Conservation (phyloP, 2,797 vertebrate genomes). For the Falco rusticolus region DNA sequence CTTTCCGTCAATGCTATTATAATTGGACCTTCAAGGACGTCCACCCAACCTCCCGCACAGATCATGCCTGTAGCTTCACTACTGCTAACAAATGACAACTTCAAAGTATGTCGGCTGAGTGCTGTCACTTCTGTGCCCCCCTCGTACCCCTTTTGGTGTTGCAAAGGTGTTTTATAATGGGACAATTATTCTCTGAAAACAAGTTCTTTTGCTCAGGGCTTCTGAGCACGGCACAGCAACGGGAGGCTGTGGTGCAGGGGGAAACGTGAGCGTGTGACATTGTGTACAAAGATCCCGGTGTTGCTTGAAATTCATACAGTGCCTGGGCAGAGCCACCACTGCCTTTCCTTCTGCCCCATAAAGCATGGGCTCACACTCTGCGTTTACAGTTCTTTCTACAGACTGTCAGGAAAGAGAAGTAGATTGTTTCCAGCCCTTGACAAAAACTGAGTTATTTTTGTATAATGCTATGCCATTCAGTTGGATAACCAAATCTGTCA, state of each 20-base stretch:
- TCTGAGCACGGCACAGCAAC: background rate
- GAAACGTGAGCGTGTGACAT: rapidly evolving
- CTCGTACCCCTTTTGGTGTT: background rate
- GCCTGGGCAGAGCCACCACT: background rate
- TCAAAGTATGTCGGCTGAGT: background rate
- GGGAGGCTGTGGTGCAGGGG: background rate
- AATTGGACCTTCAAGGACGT: background rate
- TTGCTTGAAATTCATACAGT: background rate
- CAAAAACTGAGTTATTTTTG: background rate
- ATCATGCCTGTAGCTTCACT: background rate
- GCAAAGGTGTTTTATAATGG: background rate
- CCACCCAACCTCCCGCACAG: background rate
- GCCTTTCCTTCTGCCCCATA: background rate
- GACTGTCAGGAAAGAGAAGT: background rate
- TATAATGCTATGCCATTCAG: background rate
- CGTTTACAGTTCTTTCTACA: background rate
- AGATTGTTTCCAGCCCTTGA: background rate
- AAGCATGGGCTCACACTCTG: background rate
- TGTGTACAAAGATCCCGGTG: background rate
- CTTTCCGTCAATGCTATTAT: background rate
- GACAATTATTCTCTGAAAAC: background rate
- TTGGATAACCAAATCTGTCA: background rate
- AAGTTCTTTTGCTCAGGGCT: background rate
- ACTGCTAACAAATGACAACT: background rate
- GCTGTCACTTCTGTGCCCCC: background rate